phyloP scores from a whole-genome alignment of 2,888 invertebrate genomes.

The Ethmia dodecea region DNA sequence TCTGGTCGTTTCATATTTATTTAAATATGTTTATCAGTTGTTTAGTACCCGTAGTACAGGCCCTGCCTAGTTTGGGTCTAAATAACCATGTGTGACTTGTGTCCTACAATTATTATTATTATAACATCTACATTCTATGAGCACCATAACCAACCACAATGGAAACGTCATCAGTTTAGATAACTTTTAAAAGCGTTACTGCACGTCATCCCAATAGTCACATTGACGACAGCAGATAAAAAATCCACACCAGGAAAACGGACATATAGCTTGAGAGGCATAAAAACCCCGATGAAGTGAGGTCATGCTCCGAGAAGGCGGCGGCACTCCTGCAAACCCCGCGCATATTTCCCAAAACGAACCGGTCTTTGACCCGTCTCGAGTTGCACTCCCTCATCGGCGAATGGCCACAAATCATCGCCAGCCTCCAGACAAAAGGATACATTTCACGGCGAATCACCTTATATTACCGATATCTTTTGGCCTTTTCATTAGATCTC shows the following conservation, averaged over 20 bases:
- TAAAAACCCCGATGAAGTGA: constrained; percentile 39
- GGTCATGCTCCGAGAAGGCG: constrained; percentile 49
- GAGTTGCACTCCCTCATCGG: constrained; percentile 41
- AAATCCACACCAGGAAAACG: constrained; percentile 1
- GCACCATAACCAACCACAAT: no score
- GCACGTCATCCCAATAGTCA: no score
- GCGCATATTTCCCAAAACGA: constrained; percentile 63
- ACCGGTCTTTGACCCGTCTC: constrained; percentile 68
- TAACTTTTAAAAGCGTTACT: no score
- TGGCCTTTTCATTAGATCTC: no score
- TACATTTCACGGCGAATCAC: constrained; percentile 1
- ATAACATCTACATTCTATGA: no score
- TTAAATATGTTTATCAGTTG: no score
- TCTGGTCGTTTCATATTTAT: no score
- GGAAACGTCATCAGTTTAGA: background rate
- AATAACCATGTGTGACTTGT: no score
- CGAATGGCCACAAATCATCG: constrained; percentile 46
- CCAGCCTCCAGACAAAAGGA: constrained; percentile 23
- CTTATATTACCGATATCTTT: no score
- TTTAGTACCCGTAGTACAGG: no score
- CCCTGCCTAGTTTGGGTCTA: no score
- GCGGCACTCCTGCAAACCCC: constrained; percentile 38
- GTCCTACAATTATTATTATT: no score
- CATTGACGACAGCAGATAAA: background rate
- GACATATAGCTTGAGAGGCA: constrained; percentile 7